A percentile compares a stretch with the other conserved stretches of the same genome.
phyloP scores from a whole-genome alignment of 1,140 invertebrate species.

The Meteorus sp. region DNA sequence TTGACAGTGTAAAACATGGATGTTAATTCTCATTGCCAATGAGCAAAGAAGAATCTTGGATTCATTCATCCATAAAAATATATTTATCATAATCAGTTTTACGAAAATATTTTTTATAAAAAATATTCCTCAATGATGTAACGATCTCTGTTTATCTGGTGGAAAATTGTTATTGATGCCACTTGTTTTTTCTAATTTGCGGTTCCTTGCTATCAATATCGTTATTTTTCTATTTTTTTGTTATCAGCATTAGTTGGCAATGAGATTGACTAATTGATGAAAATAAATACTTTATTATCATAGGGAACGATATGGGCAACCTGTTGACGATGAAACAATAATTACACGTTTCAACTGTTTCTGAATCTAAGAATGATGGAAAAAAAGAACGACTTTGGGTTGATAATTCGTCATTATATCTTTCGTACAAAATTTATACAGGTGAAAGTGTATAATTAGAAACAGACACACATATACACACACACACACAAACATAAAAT shows the following conservation, averaged over 20 bases:
- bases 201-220: no score
- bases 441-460: slow-evolving; percentile 2
- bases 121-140: no score
- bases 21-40: slow-evolving; percentile 40
- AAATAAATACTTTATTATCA: not conserved
- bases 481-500: not conserved
- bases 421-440: slow-evolving; percentile 7
- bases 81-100: no score
- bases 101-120: no score
- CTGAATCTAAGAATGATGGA: not conserved
- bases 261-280: not conserved
- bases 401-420: slow-evolving; percentile 7
- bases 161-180: no score
- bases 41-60: slow-evolving; percentile 30
- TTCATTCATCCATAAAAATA: no score
- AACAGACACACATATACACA: not conserved
- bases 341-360: not conserved
- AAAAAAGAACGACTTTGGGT: not conserved
- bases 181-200: not conserved
- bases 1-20: slow-evolving; percentile 31
- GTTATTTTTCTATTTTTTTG: not conserved
- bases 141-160: no score
- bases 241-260: slow-evolving; percentile 2
- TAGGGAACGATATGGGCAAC: not conserved
- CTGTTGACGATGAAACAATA: slow-evolving; percentile 5